Percentiles rank a stretch among this genome's conserved stretches.
Conservation (phyloP, 2,113 vertebrate genomes). For the Prochilodus magdalenae region DNA sequence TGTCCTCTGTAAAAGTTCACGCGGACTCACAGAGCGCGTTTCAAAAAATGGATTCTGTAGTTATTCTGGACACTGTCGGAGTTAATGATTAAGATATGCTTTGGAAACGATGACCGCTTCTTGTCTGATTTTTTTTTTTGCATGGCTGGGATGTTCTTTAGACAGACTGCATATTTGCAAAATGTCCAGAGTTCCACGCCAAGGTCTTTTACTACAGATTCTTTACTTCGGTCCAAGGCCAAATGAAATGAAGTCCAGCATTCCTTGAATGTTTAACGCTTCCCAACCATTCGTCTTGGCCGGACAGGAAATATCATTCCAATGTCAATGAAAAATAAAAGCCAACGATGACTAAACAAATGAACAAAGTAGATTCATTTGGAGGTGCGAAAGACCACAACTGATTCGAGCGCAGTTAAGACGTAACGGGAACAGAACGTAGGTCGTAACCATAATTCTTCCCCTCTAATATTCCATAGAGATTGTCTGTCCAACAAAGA, state of each 20-base stretch:
- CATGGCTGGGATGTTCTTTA: conserved; percentile 43
- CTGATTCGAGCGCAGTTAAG: background rate
- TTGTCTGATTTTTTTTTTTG: conserved; percentile 47
- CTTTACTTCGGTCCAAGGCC: conserved; percentile 41
- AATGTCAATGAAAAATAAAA: conserved; percentile 13
- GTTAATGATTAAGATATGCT: conserved; percentile 34
- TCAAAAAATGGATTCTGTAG: background rate
- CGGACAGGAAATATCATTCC: background rate
- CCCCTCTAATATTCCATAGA: conserved; percentile 74
- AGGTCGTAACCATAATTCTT: background rate
- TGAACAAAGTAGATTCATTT: background rate
- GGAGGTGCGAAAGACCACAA: background rate
- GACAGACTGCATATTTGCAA: conserved; percentile 57
- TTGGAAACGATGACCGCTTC: conserved; percentile 41
- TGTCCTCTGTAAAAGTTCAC: conserved; percentile 19
- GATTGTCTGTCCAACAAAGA: conserved; percentile 92
- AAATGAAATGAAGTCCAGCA: conserved; percentile 54
- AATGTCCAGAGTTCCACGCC: conserved; percentile 49
- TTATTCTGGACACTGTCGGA: conserved; percentile 10
- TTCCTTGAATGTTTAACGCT: conserved; percentile 49
- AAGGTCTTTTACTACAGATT: conserved; percentile 55
- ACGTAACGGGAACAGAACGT: no score
- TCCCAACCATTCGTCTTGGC: conserved; percentile 5
- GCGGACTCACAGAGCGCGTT: conserved; percentile 4
- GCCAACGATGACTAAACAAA: background rate